A percentile compares a stretch with the other conserved stretches of the same genome.
These are phyloP conservation scores for Manis crassicaudata DNA, from an alignment of 2,797 vertebrate genomes.

Conservation along the genomic window DNA sequence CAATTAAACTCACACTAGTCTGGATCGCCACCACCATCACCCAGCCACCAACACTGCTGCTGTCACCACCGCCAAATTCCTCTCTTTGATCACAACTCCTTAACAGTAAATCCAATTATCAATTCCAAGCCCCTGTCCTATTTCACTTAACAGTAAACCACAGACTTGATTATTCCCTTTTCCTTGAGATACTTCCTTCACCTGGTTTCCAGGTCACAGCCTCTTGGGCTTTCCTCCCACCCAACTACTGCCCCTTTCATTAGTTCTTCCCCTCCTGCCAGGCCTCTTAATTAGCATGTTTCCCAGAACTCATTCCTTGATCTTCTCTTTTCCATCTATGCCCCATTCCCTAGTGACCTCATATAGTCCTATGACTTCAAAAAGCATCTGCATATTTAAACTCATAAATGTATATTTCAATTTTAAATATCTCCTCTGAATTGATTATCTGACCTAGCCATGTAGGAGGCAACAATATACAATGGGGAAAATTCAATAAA, in stretches of 20 bases:
- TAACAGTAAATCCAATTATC: background rate
- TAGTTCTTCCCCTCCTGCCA: background rate
- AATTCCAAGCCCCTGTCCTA: background rate
- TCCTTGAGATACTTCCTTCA: background rate
- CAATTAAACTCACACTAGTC: background rate
- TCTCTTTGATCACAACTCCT: background rate
- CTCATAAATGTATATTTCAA: background rate
- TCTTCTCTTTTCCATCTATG: background rate
- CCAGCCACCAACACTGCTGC: too few relatives aligned
- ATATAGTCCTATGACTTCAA: background rate
- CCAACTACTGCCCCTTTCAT: background rate
- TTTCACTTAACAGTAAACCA: background rate
- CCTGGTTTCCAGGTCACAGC: background rate
- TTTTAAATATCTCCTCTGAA: conserved; percentile 27
- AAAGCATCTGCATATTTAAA: background rate
- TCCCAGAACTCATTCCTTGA: background rate
- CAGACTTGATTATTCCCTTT: background rate
- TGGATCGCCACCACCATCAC: background rate
- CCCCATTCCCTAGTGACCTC: background rate
- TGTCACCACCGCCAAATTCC: background rate
- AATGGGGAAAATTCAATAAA: too few relatives aligned
- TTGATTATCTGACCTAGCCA: background rate
- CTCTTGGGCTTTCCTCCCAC: background rate
- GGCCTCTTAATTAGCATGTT: background rate
- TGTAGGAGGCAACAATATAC: too few relatives aligned